Evolutionary conservation across 2,113 vertebrate genomes (phyloP).

Genomic region (Corapipo altera): DNA sequence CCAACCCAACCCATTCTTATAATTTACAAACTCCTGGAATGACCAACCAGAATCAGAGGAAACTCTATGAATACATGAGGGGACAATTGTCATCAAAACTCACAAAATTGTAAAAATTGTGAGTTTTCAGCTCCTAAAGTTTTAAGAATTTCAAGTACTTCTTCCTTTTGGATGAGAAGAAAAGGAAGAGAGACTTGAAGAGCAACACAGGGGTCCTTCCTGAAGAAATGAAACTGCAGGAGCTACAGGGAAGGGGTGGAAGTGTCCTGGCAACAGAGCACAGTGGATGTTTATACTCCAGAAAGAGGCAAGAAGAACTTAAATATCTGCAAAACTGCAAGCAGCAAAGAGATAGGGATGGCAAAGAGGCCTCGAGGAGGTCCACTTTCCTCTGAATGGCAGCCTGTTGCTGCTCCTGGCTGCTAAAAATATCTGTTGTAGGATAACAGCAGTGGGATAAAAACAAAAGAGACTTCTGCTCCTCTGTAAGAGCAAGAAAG

Average conservation of each 20-base stretch:
- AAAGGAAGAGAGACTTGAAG: not conserved
- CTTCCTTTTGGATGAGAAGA: not conserved
- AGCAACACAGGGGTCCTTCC: rapidly evolving
- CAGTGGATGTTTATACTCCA: rapidly evolving
- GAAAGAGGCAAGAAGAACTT: not conserved
- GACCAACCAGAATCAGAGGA: not conserved
- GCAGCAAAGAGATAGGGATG: not conserved
- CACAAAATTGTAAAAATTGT: rapidly evolving
- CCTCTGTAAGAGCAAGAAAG: not conserved
- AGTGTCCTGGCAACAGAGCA: not conserved
- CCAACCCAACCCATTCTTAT: not conserved
- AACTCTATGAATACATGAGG: rapidly evolving
- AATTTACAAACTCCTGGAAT: not conserved
- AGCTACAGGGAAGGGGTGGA: rapidly evolving
- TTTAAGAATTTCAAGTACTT: not conserved
- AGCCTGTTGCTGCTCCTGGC: not conserved
- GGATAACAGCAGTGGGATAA: not conserved
- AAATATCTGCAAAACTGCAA: not conserved
- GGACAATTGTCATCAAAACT: not conserved
- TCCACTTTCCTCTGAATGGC: not conserved
- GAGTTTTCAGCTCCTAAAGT: too few species aligned
- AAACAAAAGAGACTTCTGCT: not conserved
- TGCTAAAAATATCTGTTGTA: not conserved
- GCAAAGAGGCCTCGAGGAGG: not conserved
- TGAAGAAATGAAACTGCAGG: not conserved